Percentiles rank a stretch among this genome's conserved stretches.
These are phyloP conservation scores for Phenganax marumi DNA, from an alignment of 92 coral and sea anemone species.

Conservation along the genomic window DNA sequence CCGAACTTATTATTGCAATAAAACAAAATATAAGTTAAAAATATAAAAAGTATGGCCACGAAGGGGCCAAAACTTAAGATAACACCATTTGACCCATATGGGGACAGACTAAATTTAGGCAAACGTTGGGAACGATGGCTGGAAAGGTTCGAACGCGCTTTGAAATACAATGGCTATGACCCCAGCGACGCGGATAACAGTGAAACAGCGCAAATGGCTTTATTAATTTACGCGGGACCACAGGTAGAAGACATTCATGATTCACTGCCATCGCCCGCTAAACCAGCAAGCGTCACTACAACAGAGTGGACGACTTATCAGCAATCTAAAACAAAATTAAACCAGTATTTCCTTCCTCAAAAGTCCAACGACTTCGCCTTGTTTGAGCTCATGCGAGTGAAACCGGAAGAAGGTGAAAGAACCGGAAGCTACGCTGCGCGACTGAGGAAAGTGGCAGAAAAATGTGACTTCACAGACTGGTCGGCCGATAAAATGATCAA, in stretches of 20 bases:
- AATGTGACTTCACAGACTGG: constrained; percentile 13
- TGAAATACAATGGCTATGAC: constrained; percentile 1
- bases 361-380: constrained; percentile 2
- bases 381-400: constrained; percentile 11
- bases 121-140: constrained; percentile 14
- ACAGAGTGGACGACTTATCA: neutral
- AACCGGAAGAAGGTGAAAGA: constrained; percentile 17
- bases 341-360: neutral
- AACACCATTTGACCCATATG: neutral
- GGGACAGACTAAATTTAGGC: constrained; percentile 7
- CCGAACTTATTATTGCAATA: neutral
- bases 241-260: constrained; percentile 13
- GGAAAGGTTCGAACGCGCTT: constrained; percentile 2
- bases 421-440: constrained; percentile 12
- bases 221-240: constrained; percentile 16
- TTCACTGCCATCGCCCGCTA: constrained; percentile 2
- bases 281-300: constrained; percentile 13
- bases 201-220: constrained; percentile 13
- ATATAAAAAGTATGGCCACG: neutral
- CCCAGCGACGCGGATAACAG: neutral
- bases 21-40: neutral
- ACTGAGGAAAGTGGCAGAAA: constrained; percentile 11
- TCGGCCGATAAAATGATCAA: neutral
- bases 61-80: constrained; percentile 4
- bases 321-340: neutral